Percentiles rank a stretch among this genome's conserved stretches.
Evolutionary conservation across 1,140 invertebrate species (phyloP).

Genomic region (Aricia agestis): DNA sequence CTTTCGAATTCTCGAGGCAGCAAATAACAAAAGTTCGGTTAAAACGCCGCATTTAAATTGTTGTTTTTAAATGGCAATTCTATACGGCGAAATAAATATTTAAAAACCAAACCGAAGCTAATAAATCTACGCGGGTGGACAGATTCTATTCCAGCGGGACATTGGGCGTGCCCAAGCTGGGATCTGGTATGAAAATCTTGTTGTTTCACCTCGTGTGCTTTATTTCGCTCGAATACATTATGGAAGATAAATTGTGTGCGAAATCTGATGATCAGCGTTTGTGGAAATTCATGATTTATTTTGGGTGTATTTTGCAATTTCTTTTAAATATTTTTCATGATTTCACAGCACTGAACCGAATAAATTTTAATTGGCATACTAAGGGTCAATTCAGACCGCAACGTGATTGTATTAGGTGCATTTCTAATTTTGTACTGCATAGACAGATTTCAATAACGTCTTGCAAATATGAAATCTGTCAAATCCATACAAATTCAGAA

Average conservation of each 20-base stretch:
- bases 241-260: not conserved
- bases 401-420: too few relatives aligned
- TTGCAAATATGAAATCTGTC: too few relatives aligned
- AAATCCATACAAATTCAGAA: too few relatives aligned
- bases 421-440: too few relatives aligned
- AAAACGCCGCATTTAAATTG: not conserved
- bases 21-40: not conserved
- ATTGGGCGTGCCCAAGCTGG: slow-evolving; percentile 9
- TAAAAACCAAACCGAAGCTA: slow-evolving; percentile 6
- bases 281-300: not conserved
- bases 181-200: slow-evolving; percentile 10
- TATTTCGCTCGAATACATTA: not conserved
- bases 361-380: too few relatives aligned
- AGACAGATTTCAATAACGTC: too few relatives aligned
- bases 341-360: too few relatives aligned
- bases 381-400: too few relatives aligned
- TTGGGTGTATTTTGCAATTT: not conserved
- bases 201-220: slow-evolving; percentile 2
- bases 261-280: not conserved
- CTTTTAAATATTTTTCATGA: not conserved
- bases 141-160: slow-evolving; percentile 8
- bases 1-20: not conserved
- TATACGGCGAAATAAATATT: slow-evolving; percentile 11
- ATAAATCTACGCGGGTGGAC: not conserved
- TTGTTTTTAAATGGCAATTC: not conserved